Base-by-base conservation (phyloP, 1,140 invertebrate species). In the Bursaphelenchus mucronatus region DNA sequence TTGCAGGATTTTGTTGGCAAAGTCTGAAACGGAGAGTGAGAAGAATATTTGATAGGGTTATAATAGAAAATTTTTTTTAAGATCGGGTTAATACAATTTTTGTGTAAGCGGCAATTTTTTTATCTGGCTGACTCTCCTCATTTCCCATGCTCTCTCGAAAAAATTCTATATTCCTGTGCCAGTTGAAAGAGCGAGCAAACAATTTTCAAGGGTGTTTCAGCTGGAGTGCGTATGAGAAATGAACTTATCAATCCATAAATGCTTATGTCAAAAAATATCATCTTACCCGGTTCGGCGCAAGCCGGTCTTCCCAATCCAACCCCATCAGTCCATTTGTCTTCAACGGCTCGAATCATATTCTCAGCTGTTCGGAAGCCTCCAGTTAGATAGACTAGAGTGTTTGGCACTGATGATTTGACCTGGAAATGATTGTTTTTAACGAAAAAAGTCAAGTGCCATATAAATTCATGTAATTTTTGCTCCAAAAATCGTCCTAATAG, bases 221-320 rank as follows among this genome's bases (percentile, higher is more conserved):
- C n/a, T n/a, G n/a, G n/a, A n/a, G n/a, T n/a, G n/a, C n/a, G n/a
- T n/a, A n/a, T n/a, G n/a, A n/a, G n/a, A n/a, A n/a, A n/a, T 30
- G 30, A 5, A 30, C 30, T 30, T 30, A 30, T 30, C 30, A 30
- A 30, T 30, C 5, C 30, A 30, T 5, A 1, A 5, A 30, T 5
- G 5, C 4, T n/a, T 54, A 54, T 3, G 3, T 30, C 11, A n/a
- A 54, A 21, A 54, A 54, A n/a, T 30, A 54, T 54, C 40, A 21
- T 3, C 17, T 30, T 8, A 54, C 52, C 57, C 46, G 50, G 21
- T 49, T 67, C 66, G 13, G 66, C 46, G 4, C 64, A 41, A 13
- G 50, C 64, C 19, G 66, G 65, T 8, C 66, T 8, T 13, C 65
- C 66, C n/a, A 67, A n/a, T 9, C 66, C 66, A 46, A 67, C 68